Evolutionary conservation across 2,113 vertebrate species (phyloP), one percentile per base, ranked within the genome.

Genomic region (Periophthalmus modestus): DNA sequence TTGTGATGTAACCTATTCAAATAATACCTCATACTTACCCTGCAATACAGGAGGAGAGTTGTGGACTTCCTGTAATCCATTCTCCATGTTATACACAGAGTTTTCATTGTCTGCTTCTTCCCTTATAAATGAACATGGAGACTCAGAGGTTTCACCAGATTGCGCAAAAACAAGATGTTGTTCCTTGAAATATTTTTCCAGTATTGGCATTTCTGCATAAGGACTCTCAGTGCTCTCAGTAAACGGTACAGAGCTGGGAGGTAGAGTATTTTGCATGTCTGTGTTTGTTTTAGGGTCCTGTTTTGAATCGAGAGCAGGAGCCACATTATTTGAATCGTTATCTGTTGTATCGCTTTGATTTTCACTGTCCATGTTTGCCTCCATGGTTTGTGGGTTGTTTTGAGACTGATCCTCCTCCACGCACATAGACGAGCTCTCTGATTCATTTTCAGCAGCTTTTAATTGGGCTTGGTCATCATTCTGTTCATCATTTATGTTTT

Each of bases 161-260:
- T 78, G 74, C 34, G 82, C 62, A 24, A 70, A 66, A 24, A 80
- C 50, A 46, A 33, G 72, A 3, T 4, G 7, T 50, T 71, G 33
- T 12, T 82, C 67, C 39, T 78, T 78, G 5, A 84, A 62, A 68
- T 43, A 70, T 47, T 84, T 61, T 75, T 90, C 70, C 1, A 86
- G 83, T 2, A 80, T 73, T 1, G 83, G 85, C 78, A 87, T 87
- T 23, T 88, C 79, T 36, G 39, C 62, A 2, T 74, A 77, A 0
- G n/a, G 24, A 52, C 80, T 76, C 4, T 71, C 48, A 36, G 75
- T 33, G 1, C 19, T n/a, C n/a, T n/a, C n/a, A n/a, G n/a, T n/a
- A n/a, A n/a, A n/a, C n/a, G n/a, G n/a, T n/a, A 7, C 23, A 70
- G 50, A 24, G 21, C 5, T 79, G 33, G 73, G 48, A 6, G 39